Base-by-base conservation (phyloP, 1,140 invertebrate genomes). In the Lerema accius region DNA sequence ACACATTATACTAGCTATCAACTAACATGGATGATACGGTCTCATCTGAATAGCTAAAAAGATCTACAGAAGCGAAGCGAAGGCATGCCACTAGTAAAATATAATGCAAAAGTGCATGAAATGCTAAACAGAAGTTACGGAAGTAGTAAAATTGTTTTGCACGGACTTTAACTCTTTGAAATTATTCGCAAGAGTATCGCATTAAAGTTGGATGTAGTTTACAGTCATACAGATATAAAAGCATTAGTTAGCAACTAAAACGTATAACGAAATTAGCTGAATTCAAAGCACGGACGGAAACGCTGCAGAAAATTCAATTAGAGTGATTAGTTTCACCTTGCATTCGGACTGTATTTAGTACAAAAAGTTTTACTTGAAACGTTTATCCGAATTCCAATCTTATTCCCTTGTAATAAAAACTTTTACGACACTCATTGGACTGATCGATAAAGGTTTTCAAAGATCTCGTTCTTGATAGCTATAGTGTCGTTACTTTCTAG, bases 341-440 rank as follows among this genome's bases (percentile, higher is more conserved):
- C 71, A 70, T 32, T 32, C 28, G 9, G 28, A 73, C 65, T 67
- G 59, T 56, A 55, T 71, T 71, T 68, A 59, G 65, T 65, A 60
- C 53, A 69, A 63, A 70, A 73, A 40, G 65, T 53, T 46, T 55
- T 13, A 28, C 5, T 46, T 53, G 19, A 15, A 51, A 48, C 53
- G 26, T 53, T 17, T 51, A 19, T 23, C 35, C 23, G 53, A 56
- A 56, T 45, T 11, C 28, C 17, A 17, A 58, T 23, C 42, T 17
- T 58, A 28, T 32, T 11, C 28, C 39, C 11, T 28, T 37, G 4
- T 55, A 15, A 26, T 42, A 42, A 19, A 16, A 40, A 17, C 35
- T 40, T 39, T 10, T n/a, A n/a, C n/a, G n/a, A n/a, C n/a, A n/a
- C n/a, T n/a, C n/a, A n/a, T n/a, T n/a, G n/a, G n/a, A n/a, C n/a